Evolutionary conservation across 2,888 invertebrate species (phyloP), one percentile per base, ranked within the genome.

Genomic region (Aromia moschata): DNA sequence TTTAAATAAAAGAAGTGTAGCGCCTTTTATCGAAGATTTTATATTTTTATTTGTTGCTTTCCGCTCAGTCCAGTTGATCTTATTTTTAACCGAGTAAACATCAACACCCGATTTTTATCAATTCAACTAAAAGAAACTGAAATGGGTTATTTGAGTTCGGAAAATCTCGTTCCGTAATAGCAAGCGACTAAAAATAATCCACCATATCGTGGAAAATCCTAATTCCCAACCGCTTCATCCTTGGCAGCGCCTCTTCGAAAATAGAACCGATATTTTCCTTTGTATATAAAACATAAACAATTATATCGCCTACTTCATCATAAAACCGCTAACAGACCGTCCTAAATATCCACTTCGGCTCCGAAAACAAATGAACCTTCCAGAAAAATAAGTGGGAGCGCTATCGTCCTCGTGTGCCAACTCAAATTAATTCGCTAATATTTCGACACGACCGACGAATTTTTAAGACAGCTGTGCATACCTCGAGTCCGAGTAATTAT

Each of bases 381-480:
- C 38, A 40, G 16, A 40, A 25, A 38, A 16, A 38, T 4, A 16
- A 7, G 14, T 9, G 15, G 10, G 10, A 15, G n/a, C 10, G 18
- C 18, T 18, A 41, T 17, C 12, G 33, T 25, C 15, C 12, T 11
- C 4, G n/a, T 18, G 4, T 18, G 30, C 30, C 41, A 41, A 41
- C 17, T 18, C 15, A 20, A 14, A 49, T 37, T 14, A 49, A 11
- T 49, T 20, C 16, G 10, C 2, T 5, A 37, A 40, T 9, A 15
- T 16, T 40, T 38, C 45, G 18, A 37, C 45, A 45, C 54, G 37
- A 43, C 45, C 31, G 45, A 10, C 31, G 31, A 30, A 45, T 31
- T 31, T 45, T 43, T 41, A 11, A 43, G 17, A 43, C 41, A 41
- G 41, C 41, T 31, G 31, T 45, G 11, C 43, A 17, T 25, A 45